Conservation (phyloP, 23 tunicate species). For the Styela plicata region DNA sequence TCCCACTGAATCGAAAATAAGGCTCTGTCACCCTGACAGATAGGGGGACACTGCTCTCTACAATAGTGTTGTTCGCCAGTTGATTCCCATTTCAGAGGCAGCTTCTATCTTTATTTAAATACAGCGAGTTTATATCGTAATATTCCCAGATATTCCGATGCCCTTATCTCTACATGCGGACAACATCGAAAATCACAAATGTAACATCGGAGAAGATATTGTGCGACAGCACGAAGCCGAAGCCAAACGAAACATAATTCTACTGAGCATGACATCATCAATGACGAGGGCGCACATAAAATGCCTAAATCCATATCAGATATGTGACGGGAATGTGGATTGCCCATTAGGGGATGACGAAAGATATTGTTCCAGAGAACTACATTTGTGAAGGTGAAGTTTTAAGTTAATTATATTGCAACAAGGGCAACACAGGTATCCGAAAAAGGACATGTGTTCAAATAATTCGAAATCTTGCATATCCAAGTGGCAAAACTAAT, state of each 20-base stretch:
- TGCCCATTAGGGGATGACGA: constrained; percentile 83
- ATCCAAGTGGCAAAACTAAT: no score
- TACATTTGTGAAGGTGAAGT: constrained; percentile 50
- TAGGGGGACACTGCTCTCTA: no score
- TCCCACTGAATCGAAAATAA: no score
- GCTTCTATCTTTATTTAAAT: no score
- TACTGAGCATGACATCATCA: not conserved
- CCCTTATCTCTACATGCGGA: not conserved
- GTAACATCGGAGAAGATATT: not conserved
- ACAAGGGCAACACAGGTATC: no score
- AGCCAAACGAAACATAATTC: not conserved
- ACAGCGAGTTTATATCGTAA: no score
- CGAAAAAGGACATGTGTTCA: no score
- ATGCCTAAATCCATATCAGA: constrained; percentile 30
- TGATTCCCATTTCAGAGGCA: no score
- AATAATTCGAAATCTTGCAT: no score
- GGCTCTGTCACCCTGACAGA: no score
- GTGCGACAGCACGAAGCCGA: not conserved
- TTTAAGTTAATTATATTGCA: no score
- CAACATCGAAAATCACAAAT: not conserved
- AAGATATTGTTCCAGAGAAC: constrained; percentile 48
- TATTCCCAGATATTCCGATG: constrained; percentile 1
- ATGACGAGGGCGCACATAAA: not conserved
- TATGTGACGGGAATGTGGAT: constrained; percentile 61
- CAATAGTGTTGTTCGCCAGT: no score